phyloP scores from a whole-genome alignment of 2,888 invertebrate genomes.

The Meliscaeva auricollis region DNA sequence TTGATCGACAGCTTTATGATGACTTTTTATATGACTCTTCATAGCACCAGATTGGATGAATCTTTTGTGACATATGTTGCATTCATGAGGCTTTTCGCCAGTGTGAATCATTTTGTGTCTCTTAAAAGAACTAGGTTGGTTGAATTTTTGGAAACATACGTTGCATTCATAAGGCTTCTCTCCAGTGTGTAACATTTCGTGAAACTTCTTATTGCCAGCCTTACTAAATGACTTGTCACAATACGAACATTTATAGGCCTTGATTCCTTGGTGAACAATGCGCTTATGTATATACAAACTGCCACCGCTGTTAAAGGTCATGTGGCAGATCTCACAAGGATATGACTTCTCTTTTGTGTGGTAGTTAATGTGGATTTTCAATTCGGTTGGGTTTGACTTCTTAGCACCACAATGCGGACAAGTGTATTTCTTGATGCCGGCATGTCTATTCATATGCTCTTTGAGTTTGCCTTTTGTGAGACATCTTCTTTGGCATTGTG shows the following conservation, averaged over 20 bases:
- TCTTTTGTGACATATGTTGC: too few species aligned
- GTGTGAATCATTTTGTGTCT: too few species aligned
- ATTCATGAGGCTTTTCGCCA: too few species aligned
- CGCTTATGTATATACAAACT: slow-evolving; percentile 81
- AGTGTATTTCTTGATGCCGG: slow-evolving; percentile 82
- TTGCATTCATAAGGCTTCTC: slow-evolving; percentile 82
- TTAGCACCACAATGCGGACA: slow-evolving; percentile 82
- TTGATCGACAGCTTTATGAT: too few species aligned
- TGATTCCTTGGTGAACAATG: slow-evolving; percentile 82
- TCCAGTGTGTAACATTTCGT: slow-evolving; percentile 83
- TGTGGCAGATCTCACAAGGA: slow-evolving; percentile 81
- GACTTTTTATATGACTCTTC: too few species aligned
- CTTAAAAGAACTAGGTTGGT: slow-evolving; percentile 76
- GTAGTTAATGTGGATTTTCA: slow-evolving; percentile 82
- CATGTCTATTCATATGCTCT: slow-evolving; percentile 83
- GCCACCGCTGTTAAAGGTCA: slow-evolving; percentile 81
- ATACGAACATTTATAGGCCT: slow-evolving; percentile 82
- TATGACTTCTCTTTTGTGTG: slow-evolving; percentile 82
- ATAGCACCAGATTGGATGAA: too few species aligned
- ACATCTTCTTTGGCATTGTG: slow-evolving; percentile 81
- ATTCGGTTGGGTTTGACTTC: slow-evolving; percentile 82
- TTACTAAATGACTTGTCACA: slow-evolving; percentile 82
- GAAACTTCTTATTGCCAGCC: slow-evolving; percentile 82
- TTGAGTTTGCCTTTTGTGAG: slow-evolving; percentile 82
- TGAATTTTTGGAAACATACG: slow-evolving; percentile 81